Evolutionary conservation across 2,888 invertebrate genomes (phyloP).

Genomic region (Morpho deidamia): DNA sequence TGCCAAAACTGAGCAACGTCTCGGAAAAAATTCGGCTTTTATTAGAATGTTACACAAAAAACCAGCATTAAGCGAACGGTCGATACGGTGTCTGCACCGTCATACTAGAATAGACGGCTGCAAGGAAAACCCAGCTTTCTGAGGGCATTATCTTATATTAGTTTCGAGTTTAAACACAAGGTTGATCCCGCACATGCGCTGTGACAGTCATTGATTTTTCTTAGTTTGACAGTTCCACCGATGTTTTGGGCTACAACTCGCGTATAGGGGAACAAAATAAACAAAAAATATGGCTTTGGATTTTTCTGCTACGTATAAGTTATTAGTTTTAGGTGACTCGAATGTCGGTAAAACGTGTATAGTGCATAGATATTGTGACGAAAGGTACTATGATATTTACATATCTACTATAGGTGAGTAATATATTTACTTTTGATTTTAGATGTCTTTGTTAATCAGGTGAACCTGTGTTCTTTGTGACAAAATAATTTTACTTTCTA

Average conservation of each 20-base stretch:
- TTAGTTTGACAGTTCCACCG: conserved; percentile 69
- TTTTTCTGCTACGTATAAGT: conserved; percentile 92
- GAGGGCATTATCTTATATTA: conserved; percentile 19
- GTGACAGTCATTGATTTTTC: conserved; percentile 69
- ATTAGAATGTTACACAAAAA: conserved; percentile 24
- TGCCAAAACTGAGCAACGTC: conserved; percentile 12
- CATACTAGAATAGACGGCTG: conserved; percentile 15
- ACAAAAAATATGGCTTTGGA: conserved; percentile 86
- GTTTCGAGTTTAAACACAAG: conserved; percentile 21
- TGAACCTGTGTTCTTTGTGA: conserved; percentile 43
- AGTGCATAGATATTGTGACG: conserved; percentile 93
- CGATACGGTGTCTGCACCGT: conserved; percentile 24
- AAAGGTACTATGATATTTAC: conserved; percentile 93
- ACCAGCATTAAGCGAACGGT: conserved; percentile 17
- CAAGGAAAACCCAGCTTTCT: conserved; percentile 25
- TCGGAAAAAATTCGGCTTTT: conserved; percentile 14
- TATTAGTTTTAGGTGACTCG: conserved; percentile 91
- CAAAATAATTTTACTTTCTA: conserved; percentile 1
- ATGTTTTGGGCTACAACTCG: conserved; percentile 66
- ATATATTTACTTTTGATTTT: conserved; percentile 54
- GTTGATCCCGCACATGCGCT: conserved; percentile 61
- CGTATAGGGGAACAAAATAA: conserved; percentile 61
- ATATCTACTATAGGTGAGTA: conserved; percentile 93
- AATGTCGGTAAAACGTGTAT: conserved; percentile 95
- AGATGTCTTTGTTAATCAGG: conserved; percentile 58